These are phyloP conservation scores for Luffia ferchaultella DNA, from an alignment of 2,888 invertebrate species.

Conservation along the genomic window DNA sequence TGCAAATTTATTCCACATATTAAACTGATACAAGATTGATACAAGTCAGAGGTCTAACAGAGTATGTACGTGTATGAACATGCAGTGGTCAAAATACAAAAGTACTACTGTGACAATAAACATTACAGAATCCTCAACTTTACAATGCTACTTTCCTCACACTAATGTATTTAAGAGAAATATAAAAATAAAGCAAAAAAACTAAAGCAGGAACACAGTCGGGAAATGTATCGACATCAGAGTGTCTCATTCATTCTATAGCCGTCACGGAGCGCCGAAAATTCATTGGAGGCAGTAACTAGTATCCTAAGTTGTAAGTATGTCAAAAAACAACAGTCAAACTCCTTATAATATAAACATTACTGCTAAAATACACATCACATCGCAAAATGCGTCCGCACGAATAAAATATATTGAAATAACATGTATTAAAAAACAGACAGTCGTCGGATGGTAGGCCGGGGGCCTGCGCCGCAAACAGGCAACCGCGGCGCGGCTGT, in stretches of 20 bases:
- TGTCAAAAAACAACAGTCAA: slow-evolving; percentile 68
- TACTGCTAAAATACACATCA: slow-evolving; percentile 70
- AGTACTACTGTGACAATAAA: slow-evolving; percentile 57
- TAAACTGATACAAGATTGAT: slow-evolving; percentile 65
- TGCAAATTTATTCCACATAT: slow-evolving; percentile 66
- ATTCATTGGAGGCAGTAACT: slow-evolving; percentile 50
- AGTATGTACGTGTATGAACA: slow-evolving; percentile 31
- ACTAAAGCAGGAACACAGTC: slow-evolving; percentile 65
- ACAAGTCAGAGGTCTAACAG: slow-evolving; percentile 61
- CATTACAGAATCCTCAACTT: slow-evolving; percentile 61
- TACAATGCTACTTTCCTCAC: slow-evolving; percentile 63
- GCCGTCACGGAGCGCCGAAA: slow-evolving; percentile 25
- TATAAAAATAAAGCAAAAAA: slow-evolving; percentile 64
- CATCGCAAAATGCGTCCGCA: slow-evolving; percentile 82
- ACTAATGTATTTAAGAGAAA: slow-evolving; percentile 60
- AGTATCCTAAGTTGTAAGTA: slow-evolving; percentile 63
- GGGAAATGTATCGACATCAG: slow-evolving; percentile 53
- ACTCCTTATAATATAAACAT: slow-evolving; percentile 67
- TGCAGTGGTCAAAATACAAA: slow-evolving; percentile 57
- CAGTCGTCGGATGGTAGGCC: slow-evolving; percentile 47
- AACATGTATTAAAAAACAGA: slow-evolving; percentile 67
- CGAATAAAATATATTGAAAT: slow-evolving; percentile 81
- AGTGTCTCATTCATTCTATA: slow-evolving; percentile 56
- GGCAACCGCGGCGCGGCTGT: slow-evolving; percentile 51
- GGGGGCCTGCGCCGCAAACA: slow-evolving; percentile 53